Evolutionary conservation across 2,797 vertebrate species (phyloP).

Genomic region (Pteropus rufus): DNA sequence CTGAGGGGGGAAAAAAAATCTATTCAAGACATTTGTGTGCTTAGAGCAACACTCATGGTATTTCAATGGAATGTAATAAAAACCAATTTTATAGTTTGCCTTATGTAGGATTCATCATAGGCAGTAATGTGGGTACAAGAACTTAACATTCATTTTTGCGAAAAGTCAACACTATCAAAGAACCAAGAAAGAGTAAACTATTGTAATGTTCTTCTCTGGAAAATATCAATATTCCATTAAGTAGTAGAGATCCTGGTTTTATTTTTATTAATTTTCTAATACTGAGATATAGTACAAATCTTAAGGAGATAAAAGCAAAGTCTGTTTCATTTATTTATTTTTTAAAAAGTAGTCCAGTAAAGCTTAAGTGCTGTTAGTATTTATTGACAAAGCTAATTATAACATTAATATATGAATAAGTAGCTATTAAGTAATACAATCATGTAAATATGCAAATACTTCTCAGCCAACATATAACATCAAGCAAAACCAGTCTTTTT

Average conservation of each 20-base stretch:
- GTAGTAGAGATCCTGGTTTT: not conserved
- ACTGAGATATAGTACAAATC: not conserved
- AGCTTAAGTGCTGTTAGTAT: not conserved
- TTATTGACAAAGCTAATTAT: not conserved
- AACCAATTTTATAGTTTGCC: not conserved
- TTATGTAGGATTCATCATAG: no score
- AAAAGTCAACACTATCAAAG: not conserved
- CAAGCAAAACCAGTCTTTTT: not conserved
- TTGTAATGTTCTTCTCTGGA: not conserved
- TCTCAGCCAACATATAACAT: not conserved
- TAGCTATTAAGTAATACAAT: not conserved
- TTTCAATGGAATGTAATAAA: not conserved
- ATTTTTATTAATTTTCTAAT: slow-evolving; percentile 4
- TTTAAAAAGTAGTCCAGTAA: not conserved
- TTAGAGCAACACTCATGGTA: not conserved
- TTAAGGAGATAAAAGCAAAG: not conserved
- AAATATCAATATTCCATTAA: not conserved
- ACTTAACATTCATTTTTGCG: not conserved
- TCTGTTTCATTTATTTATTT: not conserved
- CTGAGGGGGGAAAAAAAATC: not conserved
- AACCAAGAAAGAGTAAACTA: not conserved
- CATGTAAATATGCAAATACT: not conserved
- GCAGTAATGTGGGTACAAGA: not conserved
- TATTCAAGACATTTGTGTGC: not conserved
- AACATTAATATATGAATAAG: not conserved